Base-by-base conservation (phyloP, 2,113 vertebrate genomes). In the Periophthalmus modestus region DNA sequence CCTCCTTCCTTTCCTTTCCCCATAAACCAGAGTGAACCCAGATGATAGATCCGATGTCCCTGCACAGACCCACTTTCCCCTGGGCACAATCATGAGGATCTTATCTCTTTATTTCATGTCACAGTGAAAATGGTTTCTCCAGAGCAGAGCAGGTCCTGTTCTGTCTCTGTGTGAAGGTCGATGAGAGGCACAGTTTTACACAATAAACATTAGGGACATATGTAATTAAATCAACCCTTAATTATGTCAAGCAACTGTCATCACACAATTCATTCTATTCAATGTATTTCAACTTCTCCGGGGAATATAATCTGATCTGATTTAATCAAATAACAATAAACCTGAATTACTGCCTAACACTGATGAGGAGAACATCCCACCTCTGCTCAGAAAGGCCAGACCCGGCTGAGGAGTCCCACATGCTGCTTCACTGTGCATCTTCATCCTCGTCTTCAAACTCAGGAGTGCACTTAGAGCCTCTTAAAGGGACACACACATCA, bases 61-160 rank as follows among this genome's bases (percentile, higher is more conserved):
- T 18, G 52, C 52, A 18, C 52, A 55, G 52, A 55, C 7, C 52
- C 52, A 55, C 9, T 55, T 55, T 55, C 52, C 52, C n/a, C 52
- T 55, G 52, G 52, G 52, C 19, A 55, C 52, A 55, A 55, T 55
- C 52, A 55, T 55, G 52, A n/a, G 19, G 19, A 55, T 55, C 52
- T 55, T 55, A 55, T 55, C 52, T 55, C 19, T 55, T n/a, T 55
- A 55, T 55, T 55, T 55, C 19, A 55, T 55, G 52, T 55, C 52
- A 11, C 52, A 55, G 7, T 21, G 52, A 55, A 52, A 55, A 55
- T 55, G 52, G 52, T 55, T 55, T 55, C 52, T 55, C 52, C 19
- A n/a, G 52, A 55, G 52, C 52, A 55, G n/a, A 55, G 52, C 52
- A 5, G 19, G n/a, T 5, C 9, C 7, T 21, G 6, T 10, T 55